Base-by-base conservation (phyloP, 2,888 invertebrate genomes). In the Aporophyla lueneburgensis region DNA sequence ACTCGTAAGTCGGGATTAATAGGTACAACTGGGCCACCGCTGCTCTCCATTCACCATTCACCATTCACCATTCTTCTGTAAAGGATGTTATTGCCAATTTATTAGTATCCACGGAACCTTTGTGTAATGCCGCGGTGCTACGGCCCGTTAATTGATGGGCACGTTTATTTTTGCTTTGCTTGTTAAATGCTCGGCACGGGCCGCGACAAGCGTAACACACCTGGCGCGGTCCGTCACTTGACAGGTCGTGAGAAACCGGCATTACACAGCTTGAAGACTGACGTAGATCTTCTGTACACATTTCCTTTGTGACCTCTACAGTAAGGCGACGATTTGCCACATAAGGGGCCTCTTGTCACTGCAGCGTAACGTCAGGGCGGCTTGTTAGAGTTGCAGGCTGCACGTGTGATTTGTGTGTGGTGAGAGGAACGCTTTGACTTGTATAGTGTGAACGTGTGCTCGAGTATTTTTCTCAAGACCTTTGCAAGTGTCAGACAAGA, bases 241-340 rank as follows among this genome's bases (percentile, higher is more conserved):
- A 33, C 3, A 3, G 33, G 33, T 33, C 33, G 3, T 33, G 33
- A 33, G 33, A 33, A 33, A 33, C 33, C 33, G 33, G 33, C 33
- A 33, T 33, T 2, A 69, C 3, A 9, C 19, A 59, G 12, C 24
- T 61, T 5, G 9, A 14, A 43, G 24, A 21, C 7, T n/a, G 4
- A 40, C 27, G 65, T 33, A 49, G 21, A 27, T 7, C 49, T 82
- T 85, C 68, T 85, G 53, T 10, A 12, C 0, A 24, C 5, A 21
- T 12, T 24, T 69, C 0, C 65, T 21, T 46, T 21, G 68, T 80
- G 78, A 67, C 46, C 49, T 58, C 58, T 78, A 83, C 72, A 80
- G 86, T 86, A 87, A 89, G 91, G 88, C 83, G 89, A 80, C 89
- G 90, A 91, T 91, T 91, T 87, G 86, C 85, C 81, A 77, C 87